Evolutionary conservation across 2,113 vertebrate species (phyloP), one percentile per base, ranked within the genome.

Genomic region (Poeciliopsis occidentalis): DNA sequence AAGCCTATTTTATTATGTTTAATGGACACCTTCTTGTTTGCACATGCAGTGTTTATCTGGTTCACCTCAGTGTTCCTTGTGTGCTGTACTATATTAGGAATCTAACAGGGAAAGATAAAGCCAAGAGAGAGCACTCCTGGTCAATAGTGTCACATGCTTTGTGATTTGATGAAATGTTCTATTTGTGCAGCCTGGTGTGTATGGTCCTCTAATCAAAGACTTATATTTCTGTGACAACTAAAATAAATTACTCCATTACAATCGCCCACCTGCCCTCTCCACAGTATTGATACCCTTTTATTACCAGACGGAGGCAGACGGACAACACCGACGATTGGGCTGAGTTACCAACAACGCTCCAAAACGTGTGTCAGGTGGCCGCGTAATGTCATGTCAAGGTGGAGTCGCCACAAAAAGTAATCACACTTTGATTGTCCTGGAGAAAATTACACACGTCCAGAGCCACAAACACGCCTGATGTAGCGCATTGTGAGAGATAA

Each of bases 241-340:
- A 93, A 93, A 94, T 91, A 94, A 92, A 94, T 93, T 81, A 93
- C 91, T 83, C 91, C 77, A 93, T 94, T 92, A 93, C 89, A 91
- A 73, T 72, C 75, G 84, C 89, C 89, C 92, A 93, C 90, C 88
- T 91, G 90, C 87, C 78, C 85, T 85, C 85, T 87, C 75, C 79
- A 68, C 85, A 84, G 85, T 90, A 93, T 93, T 86, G 91, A 93
- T 88, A 85, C 69, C 12, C 51, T 88, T 87, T 88, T 88, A 83
- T 89, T 83, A 82, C 86, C 63, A 80, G 73, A 81, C 80, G 80
- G 86, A 90, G 83, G 85, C 80, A 88, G 85, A 81, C 85, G 85
- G 81, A 90, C 81, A 79, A 78, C 78, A 83, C 19, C 26, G 73
- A 71, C 69, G 69, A 87, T 41, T 54, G 68, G 69, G 57, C 80